Evolutionary conservation across 1,140 invertebrate genomes (phyloP).

Genomic region (Aleiodes sp.): DNA sequence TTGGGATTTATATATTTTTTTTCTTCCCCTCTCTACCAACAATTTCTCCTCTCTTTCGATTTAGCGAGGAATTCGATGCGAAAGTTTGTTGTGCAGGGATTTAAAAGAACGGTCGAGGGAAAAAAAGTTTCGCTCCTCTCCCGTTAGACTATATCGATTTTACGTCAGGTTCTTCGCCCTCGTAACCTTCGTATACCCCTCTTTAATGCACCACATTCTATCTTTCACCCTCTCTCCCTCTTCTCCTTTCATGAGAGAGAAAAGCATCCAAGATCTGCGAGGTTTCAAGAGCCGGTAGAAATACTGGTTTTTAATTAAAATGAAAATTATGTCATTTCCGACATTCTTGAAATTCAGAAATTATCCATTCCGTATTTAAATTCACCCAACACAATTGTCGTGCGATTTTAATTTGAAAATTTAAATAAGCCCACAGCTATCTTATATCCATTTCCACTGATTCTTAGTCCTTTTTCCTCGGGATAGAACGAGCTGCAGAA

Average conservation of each 20-base stretch:
- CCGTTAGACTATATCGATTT: conserved; percentile 23
- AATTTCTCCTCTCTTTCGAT: neutral
- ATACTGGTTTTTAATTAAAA: conserved; percentile 50
- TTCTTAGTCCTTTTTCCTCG: neutral
- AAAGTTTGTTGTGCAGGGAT: conserved; percentile 16
- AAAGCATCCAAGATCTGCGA: conserved; percentile 6
- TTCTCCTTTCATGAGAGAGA: neutral
- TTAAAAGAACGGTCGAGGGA: neutral
- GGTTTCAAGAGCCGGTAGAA: neutral
- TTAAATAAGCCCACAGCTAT: neutral
- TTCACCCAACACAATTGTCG: conserved; percentile 5
- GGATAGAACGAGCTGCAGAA: neutral
- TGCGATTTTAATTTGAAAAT: neutral
- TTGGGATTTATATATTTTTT: neutral
- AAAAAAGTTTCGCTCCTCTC: conserved; percentile 21
- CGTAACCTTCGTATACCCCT: conserved; percentile 21
- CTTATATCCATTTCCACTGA: neutral
- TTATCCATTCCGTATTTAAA: neutral
- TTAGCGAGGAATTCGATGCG: neutral
- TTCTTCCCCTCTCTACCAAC: neutral
- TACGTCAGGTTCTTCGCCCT: conserved; percentile 7
- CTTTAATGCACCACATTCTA: conserved; percentile 15
- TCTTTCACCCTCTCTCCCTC: neutral
- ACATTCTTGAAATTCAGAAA: conserved; percentile 44
- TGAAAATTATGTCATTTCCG: conserved; percentile 53